phyloP scores from a whole-genome alignment of 2,797 vertebrate genomes.

The Telmatherina bonti region DNA sequence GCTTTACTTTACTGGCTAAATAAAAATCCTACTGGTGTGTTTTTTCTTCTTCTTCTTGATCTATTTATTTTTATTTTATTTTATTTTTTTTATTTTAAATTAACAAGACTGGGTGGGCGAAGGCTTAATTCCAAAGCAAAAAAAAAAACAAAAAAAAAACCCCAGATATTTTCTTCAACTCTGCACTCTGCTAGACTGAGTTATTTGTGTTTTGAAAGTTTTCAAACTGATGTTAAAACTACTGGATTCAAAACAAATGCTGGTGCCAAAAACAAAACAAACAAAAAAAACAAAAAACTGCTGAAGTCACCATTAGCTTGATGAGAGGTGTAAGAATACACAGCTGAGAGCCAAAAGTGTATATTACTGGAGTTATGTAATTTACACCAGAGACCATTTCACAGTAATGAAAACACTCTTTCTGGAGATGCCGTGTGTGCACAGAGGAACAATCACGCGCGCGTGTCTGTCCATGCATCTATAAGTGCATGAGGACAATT shows the following conservation, averaged over 20 bases:
- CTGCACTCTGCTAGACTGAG: background rate
- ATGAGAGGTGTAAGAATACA: background rate
- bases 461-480: too few relatives aligned
- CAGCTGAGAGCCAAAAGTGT: background rate
- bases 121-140: background rate
- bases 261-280: too few relatives aligned
- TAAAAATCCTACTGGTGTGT: background rate
- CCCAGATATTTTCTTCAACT: background rate
- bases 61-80: too few relatives aligned
- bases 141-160: background rate
- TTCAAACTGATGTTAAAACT: constrained; percentile 36
- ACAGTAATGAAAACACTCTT: background rate
- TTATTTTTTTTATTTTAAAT: too few relatives aligned
- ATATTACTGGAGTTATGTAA: too few relatives aligned
- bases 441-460: background rate
- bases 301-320: too few relatives aligned
- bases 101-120: too few relatives aligned
- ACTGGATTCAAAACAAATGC: constrained; percentile 32
- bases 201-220: constrained; percentile 7
- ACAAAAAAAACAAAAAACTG: background rate
- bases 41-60: too few relatives aligned
- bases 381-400: background rate
- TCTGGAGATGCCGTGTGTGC: background rate
- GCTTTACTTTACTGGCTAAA: background rate
- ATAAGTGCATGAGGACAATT: background rate